phyloP scores from a whole-genome alignment of 2,888 invertebrate species.

The Oegoconia quadripuncta region DNA sequence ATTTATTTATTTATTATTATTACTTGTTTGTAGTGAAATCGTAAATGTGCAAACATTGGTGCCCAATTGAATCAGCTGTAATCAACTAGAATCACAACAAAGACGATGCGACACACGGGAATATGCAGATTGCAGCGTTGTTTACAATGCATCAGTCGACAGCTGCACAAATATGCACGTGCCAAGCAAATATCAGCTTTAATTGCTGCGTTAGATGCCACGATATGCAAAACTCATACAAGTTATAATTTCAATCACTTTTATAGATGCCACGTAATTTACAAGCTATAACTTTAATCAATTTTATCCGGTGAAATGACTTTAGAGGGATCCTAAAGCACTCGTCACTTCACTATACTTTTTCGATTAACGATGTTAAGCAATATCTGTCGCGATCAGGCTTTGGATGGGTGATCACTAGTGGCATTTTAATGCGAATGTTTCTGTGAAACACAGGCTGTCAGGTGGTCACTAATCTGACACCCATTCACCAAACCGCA shows the following conservation, averaged over 20 bases:
- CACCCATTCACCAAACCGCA: too few species aligned
- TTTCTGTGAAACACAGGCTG: too few species aligned
- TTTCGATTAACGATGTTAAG: too few species aligned
- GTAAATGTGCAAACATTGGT: neutral
- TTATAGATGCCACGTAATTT: too few species aligned
- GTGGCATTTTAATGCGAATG: too few species aligned
- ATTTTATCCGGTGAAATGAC: too few species aligned
- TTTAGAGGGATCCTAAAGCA: neutral
- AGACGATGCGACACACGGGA: constrained; percentile 3
- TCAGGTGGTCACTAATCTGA: too few species aligned
- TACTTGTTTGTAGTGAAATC: neutral
- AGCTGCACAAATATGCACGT: constrained; percentile 26
- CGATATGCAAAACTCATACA: neutral
- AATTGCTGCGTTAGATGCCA: constrained; percentile 15
- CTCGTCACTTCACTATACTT: neutral
- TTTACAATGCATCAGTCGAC: constrained; percentile 18
- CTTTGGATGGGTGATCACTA: too few species aligned
- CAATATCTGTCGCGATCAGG: too few species aligned
- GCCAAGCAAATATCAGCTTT: constrained; percentile 19
- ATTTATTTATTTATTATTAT: too few species aligned
- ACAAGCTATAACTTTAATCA: too few species aligned
- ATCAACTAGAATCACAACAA: constrained; percentile 2
- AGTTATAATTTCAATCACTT: neutral
- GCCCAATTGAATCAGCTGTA: neutral
- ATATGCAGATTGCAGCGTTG: constrained; percentile 15